Conservation (phyloP, 2,888 invertebrate genomes). For the Drosophila sordidapex region DNA sequence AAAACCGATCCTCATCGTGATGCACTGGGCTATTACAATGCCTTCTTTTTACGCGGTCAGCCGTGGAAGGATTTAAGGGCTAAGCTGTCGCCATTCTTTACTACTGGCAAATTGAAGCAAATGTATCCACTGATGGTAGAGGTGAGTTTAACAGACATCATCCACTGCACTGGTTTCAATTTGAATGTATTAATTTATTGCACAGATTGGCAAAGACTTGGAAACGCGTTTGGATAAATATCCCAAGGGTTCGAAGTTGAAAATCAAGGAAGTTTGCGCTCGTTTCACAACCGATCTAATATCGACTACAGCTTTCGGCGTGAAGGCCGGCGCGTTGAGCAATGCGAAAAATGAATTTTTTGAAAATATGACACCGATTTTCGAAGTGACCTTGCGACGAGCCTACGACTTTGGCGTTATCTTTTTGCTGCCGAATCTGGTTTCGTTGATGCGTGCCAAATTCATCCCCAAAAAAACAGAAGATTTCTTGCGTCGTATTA, state of each 20-base stretch:
- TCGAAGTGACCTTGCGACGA: constrained; percentile 41
- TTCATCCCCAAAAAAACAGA: constrained; percentile 57
- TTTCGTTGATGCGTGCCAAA: constrained; percentile 52
- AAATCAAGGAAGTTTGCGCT: constrained; percentile 54
- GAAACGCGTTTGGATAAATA: constrained; percentile 34
- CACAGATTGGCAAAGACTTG: constrained; percentile 64
- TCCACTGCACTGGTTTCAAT: not conserved
- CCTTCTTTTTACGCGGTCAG: constrained; percentile 84
- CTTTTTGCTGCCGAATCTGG: constrained; percentile 67
- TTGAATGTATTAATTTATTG: not conserved
- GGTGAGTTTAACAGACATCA: constrained; percentile 50
- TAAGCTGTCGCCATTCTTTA: constrained; percentile 85
- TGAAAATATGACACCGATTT: no score
- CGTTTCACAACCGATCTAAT: constrained; percentile 84
- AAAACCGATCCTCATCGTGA: constrained; percentile 79
- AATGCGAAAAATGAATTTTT: constrained; percentile 83
- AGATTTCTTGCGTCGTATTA: constrained; percentile 78
- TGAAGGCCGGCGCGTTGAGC: constrained; percentile 83
- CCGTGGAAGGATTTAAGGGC: constrained; percentile 84
- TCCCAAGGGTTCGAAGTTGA: constrained; percentile 8
- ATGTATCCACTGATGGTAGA: constrained; percentile 81
- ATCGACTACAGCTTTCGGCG: constrained; percentile 84
- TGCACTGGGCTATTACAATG: constrained; percentile 82
- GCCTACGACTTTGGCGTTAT: constrained; percentile 57
- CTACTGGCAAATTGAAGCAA: constrained; percentile 82